phyloP scores from a whole-genome alignment of 2,888 invertebrate species.

The Cephonodes hylas region DNA sequence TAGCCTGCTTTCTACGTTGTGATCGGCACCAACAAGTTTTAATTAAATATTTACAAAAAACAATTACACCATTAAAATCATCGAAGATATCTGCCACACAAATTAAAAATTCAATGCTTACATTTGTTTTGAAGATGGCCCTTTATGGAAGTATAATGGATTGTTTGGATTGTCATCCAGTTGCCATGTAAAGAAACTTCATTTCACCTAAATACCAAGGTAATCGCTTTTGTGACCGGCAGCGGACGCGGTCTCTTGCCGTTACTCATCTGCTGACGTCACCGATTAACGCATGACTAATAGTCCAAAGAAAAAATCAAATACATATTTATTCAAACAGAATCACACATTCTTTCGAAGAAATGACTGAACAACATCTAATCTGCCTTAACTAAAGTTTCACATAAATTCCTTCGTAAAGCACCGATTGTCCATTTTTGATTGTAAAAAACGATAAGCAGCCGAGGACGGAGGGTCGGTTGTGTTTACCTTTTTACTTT shows the following conservation, averaged over 20 bases:
- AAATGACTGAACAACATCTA: conserved; percentile 33
- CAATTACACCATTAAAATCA: not conserved
- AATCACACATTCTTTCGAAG: conserved; percentile 26
- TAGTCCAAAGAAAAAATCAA: conserved; percentile 54
- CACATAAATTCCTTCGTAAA: conserved; percentile 24
- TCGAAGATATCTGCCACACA: not conserved
- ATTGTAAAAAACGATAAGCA: conserved; percentile 29
- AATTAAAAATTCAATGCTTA: not conserved
- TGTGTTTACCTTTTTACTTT: conserved; percentile 40
- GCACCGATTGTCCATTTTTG: conserved; percentile 23
- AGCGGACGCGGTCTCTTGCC: conserved; percentile 45
- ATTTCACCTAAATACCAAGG: conserved; percentile 56
- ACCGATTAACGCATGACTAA: conserved; percentile 70
- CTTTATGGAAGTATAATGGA: not conserved
- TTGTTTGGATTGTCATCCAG: conserved; percentile 17
- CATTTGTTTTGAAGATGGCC: no score
- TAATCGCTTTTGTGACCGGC: conserved; percentile 53
- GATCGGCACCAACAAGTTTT: not conserved
- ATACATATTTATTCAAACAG: not conserved
- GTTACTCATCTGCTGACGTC: conserved; percentile 75
- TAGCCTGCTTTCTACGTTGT: not conserved
- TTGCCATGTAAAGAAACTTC: conserved; percentile 40
- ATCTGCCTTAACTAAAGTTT: conserved; percentile 24
- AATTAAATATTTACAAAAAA: not conserved
- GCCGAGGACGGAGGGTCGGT: conserved; percentile 24